Conservation (phyloP, 2,797 vertebrate genomes). For the Pangasius larnaudii region DNA sequence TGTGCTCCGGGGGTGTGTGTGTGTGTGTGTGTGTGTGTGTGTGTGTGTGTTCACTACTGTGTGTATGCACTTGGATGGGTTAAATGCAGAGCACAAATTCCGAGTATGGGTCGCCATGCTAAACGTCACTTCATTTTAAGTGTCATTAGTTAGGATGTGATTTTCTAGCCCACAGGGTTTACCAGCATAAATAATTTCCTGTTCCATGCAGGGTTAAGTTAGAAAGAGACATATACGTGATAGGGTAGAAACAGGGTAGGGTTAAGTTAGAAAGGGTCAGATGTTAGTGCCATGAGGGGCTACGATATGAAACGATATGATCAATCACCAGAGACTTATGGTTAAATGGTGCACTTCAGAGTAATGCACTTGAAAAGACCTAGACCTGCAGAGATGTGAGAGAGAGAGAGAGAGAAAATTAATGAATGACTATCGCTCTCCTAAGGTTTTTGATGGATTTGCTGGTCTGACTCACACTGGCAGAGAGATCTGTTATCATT, state of each 20-base stretch:
- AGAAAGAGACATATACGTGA: neutral
- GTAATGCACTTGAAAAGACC: constrained; percentile 28
- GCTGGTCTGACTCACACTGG: constrained; percentile 28
- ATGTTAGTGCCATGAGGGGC: neutral
- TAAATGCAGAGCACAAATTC: no score
- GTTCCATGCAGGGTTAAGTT: neutral
- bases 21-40: no score
- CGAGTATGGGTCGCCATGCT: no score
- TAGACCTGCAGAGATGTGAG: constrained; percentile 35
- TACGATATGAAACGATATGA: neutral
- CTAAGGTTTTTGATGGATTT: constrained; percentile 42
- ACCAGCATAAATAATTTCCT: neutral
- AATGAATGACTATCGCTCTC: constrained; percentile 13
- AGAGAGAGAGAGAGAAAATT: neutral
- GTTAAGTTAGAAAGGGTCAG: neutral
- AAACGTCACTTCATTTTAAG: neutral
- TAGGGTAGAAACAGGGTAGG: neutral
- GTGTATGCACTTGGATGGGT: no score
- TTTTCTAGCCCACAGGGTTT: neutral
- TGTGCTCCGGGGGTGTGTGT: no score
- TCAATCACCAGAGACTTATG: constrained; percentile 11
- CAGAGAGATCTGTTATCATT: constrained; percentile 46
- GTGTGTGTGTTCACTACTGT: no score
- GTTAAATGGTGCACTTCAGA: constrained; percentile 29
- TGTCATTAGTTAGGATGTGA: neutral